Conservation (phyloP, 2,113 vertebrate genomes). For the Glaucomys volans region DNA sequence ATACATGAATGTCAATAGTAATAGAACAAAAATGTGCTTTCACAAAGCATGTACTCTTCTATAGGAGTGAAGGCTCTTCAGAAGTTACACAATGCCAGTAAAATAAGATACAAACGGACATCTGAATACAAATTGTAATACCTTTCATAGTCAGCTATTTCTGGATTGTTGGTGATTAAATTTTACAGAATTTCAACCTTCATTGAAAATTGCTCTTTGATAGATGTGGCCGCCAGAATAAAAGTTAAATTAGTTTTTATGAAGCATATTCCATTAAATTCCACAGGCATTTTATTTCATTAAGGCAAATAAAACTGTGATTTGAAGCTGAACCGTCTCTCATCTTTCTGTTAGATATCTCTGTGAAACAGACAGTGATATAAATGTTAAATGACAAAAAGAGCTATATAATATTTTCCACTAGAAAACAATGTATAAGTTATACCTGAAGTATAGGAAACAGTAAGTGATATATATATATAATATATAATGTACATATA, state of each 20-base stretch:
- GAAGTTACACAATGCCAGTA: neutral
- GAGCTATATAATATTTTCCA: neutral
- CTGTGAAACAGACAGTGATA: conserved; percentile 46
- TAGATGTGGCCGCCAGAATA: conserved; percentile 79
- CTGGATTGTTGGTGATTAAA: conserved; percentile 80
- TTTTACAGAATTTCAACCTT: conserved; percentile 82
- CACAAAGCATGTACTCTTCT: neutral
- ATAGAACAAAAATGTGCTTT: neutral
- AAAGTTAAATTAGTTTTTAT: conserved; percentile 81
- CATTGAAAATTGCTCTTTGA: conserved; percentile 81
- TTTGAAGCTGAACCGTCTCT: conserved; percentile 74
- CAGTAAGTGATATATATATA: too few species aligned
- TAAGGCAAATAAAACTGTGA: conserved; percentile 80
- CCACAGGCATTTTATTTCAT: conserved; percentile 79
- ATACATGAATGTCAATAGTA: neutral
- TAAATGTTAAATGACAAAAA: conserved; percentile 22
- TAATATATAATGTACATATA: too few species aligned
- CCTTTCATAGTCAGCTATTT: conserved; percentile 77
- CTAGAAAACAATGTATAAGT: neutral
- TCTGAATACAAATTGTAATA: conserved; percentile 69
- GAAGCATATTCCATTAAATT: conserved; percentile 70
- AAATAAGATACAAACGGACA: conserved; percentile 68
- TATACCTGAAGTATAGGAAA: neutral
- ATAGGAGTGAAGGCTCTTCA: neutral
- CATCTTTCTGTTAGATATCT: conserved; percentile 56